phyloP scores from a whole-genome alignment of 2,888 invertebrate species.

The Spilarctia lutea region DNA sequence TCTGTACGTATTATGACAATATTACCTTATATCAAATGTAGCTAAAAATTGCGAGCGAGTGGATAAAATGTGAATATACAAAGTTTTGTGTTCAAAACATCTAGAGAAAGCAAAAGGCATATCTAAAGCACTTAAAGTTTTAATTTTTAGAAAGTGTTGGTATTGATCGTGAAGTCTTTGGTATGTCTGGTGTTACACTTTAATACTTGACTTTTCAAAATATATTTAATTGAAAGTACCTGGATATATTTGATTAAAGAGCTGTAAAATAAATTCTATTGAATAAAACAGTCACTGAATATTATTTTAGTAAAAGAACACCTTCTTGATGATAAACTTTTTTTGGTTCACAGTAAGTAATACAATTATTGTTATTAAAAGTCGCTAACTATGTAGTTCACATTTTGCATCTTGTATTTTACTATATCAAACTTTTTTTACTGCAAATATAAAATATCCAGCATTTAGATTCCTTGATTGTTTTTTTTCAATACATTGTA shows the following conservation, averaged over 20 bases:
- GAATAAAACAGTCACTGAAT: background rate
- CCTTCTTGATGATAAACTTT: background rate
- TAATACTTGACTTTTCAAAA: too few species aligned
- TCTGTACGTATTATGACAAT: constrained; percentile 42
- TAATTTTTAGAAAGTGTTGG: too few species aligned
- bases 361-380: background rate
- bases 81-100: constrained; percentile 37
- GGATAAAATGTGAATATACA: constrained; percentile 35
- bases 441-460: background rate
- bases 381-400: too few species aligned
- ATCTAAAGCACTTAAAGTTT: too few species aligned
- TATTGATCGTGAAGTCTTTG: too few species aligned
- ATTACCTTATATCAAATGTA: constrained; percentile 50
- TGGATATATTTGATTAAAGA: background rate
- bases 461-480: background rate
- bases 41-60: constrained; percentile 41
- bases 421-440: background rate
- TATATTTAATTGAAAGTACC: too few species aligned
- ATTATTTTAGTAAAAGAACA: background rate
- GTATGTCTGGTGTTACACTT: too few species aligned
- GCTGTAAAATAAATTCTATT: background rate
- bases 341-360: background rate
- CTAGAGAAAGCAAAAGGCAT: constrained; percentile 31
- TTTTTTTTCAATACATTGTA: background rate
- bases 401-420: background rate